These are phyloP conservation scores for Zaprionus davidi DNA, from an alignment of 1,140 invertebrate genomes.

Conservation along the genomic window DNA sequence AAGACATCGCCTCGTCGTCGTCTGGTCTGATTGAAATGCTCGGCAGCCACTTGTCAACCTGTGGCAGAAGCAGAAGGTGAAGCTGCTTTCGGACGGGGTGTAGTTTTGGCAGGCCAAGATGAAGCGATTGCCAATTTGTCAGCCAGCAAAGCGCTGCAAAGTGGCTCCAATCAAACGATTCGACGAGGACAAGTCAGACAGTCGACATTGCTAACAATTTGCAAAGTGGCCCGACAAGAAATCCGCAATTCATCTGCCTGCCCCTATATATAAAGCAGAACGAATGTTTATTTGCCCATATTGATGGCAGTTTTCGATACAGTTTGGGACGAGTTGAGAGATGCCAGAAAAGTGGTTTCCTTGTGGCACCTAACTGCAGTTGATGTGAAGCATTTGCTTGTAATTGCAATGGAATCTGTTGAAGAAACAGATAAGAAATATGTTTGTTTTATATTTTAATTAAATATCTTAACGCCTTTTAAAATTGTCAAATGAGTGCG, in stretches of 20 bases:
- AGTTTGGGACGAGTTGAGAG: background rate
- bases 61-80: conserved; percentile 12
- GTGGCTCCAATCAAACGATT: conserved; percentile 20
- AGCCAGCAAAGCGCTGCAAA: conserved; percentile 1
- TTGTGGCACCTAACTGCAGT: background rate
- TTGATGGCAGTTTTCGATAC: background rate
- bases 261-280: conserved; percentile 7
- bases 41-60: conserved; percentile 49
- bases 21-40: conserved; percentile 61
- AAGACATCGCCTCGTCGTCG: conserved; percentile 36
- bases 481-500: too few species aligned
- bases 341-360: background rate
- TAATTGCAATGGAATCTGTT: background rate
- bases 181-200: conserved; percentile 1
- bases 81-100: conserved; percentile 10
- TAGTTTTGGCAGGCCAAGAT: conserved; percentile 26
- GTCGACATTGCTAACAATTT: conserved; percentile 15
- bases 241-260: conserved; percentile 24
- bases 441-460: too few species aligned
- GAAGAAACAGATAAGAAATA: too few species aligned
- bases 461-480: too few species aligned
- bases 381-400: background rate
- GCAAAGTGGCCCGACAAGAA: conserved; percentile 18
- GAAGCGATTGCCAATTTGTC: conserved; percentile 33
- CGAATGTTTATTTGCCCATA: background rate